Percentiles rank a stretch among this genome's conserved stretches.
Evolutionary conservation across 1,140 invertebrate species (phyloP).

Genomic region (Microplitis mediator): DNA sequence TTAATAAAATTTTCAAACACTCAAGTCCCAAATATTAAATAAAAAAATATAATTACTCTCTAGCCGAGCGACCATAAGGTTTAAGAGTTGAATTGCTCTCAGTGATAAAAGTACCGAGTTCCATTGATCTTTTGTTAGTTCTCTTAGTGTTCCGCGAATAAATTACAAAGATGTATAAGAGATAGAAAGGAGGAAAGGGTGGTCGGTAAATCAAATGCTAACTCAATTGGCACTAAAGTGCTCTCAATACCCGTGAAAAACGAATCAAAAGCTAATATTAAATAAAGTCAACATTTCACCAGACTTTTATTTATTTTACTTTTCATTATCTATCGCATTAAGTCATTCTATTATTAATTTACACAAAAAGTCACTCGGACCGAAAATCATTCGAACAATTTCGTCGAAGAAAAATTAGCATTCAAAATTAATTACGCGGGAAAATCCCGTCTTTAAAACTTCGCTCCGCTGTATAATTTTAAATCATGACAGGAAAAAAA

Average conservation of each 20-base stretch:
- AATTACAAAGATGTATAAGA: background rate
- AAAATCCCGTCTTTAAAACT: too few species aligned
- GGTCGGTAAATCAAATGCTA: slow-evolving; percentile 1
- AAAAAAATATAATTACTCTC: too few species aligned
- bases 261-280: background rate
- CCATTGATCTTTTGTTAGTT: too few species aligned
- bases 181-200: background rate
- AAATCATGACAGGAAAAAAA: background rate
- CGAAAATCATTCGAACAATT: background rate
- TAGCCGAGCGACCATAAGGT: too few species aligned
- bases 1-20: too few species aligned
- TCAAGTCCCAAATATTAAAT: too few species aligned
- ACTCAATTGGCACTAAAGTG: slow-evolving; percentile 1
- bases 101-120: too few species aligned
- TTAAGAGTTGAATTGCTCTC: too few species aligned
- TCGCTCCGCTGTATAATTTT: background rate
- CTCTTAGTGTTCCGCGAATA: too few species aligned
- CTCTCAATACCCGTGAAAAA: background rate
- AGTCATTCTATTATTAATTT: background rate
- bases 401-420: background rate
- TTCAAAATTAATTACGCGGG: too few species aligned
- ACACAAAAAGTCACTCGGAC: background rate
- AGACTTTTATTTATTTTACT: too few species aligned
- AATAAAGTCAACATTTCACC: too few species aligned
- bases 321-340: background rate